These are phyloP conservation scores for Brevipalpus yothersi DNA, from an alignment of 1,140 invertebrate genomes.

Conservation along the genomic window DNA sequence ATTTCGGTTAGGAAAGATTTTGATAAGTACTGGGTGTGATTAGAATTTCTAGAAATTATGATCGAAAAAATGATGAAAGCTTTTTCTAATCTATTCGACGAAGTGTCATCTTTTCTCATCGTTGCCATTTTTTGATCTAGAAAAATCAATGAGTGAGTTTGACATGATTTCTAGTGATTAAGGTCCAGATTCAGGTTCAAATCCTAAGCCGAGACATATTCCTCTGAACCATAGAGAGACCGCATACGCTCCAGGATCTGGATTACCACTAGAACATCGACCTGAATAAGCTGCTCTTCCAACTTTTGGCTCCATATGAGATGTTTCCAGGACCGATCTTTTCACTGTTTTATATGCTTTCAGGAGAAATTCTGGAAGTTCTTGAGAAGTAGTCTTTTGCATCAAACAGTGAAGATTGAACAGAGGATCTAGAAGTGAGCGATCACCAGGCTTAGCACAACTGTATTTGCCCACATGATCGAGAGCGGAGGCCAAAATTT, in stretches of 20 bases:
- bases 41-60: no score
- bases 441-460: conserved; percentile 39
- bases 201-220: no score
- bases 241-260: neutral
- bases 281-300: conserved; percentile 23
- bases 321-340: conserved; percentile 18
- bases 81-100: no score
- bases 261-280: neutral
- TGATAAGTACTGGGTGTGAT: no score
- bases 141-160: no score
- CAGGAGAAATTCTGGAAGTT: neutral
- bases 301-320: conserved; percentile 28
- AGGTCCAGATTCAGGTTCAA: no score
- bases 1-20: no score
- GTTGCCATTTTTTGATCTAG: no score
- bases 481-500: conserved; percentile 26
- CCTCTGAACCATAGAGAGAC: neutral
- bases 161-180: no score
- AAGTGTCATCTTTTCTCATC: no score
- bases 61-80: no score
- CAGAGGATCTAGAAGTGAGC: conserved; percentile 34
- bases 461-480: conserved; percentile 39
- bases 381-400: neutral
- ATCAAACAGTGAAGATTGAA: neutral
- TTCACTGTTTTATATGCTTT: neutral